Evolutionary conservation across 1,140 invertebrate genomes (phyloP).

Genomic region (Hestina assimilis): DNA sequence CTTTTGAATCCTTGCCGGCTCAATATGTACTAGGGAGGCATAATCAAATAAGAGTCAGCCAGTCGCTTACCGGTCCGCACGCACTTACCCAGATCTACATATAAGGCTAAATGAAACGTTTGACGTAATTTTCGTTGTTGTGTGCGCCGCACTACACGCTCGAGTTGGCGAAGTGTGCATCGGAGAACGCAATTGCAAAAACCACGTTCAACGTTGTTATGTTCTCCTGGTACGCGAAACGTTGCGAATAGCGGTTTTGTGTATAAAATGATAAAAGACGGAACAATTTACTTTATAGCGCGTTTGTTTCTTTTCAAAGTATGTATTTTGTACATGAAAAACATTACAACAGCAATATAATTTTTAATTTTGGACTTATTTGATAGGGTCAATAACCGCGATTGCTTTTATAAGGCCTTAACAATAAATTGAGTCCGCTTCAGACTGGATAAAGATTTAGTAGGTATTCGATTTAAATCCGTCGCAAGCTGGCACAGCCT

Average conservation of each 20-base stretch:
- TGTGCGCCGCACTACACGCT: slow-evolving; percentile 48
- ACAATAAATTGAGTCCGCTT: slow-evolving; percentile 6
- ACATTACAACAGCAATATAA: not conserved
- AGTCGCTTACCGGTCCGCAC: slow-evolving; percentile 41
- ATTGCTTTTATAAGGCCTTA: not conserved
- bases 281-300: not conserved
- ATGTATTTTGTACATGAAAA: not conserved
- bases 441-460: slow-evolving; percentile 4
- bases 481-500: slow-evolving; percentile 7
- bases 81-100: slow-evolving; percentile 48
- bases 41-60: slow-evolving; percentile 34
- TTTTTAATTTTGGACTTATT: not conserved
- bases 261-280: not conserved
- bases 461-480: slow-evolving; percentile 4
- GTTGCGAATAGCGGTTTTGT: slow-evolving; percentile 20
- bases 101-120: slow-evolving; percentile 60
- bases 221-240: slow-evolving; percentile 45
- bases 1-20: slow-evolving; percentile 54
- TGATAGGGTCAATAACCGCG: not conserved
- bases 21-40: slow-evolving; percentile 53
- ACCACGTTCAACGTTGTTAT: slow-evolving; percentile 42
- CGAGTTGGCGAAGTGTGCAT: slow-evolving; percentile 47
- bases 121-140: slow-evolving; percentile 64
- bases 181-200: slow-evolving; percentile 41
- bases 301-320: not conserved